Percentiles rank a stretch among this genome's conserved stretches.
Conservation (phyloP, 2,113 vertebrate genomes). For the Motacilla alba region DNA sequence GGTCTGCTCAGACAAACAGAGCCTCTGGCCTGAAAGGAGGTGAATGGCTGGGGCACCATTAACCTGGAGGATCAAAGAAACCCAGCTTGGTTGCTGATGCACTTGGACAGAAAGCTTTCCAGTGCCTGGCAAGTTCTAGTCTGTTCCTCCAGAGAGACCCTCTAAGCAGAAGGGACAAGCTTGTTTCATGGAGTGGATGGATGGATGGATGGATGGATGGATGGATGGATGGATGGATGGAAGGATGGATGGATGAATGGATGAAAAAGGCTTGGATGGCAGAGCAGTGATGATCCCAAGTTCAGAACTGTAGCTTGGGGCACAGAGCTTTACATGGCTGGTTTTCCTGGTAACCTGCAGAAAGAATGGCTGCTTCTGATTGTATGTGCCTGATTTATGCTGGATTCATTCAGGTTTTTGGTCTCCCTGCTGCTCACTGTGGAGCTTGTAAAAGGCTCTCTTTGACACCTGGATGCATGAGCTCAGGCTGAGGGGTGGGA, state of each 20-base stretch:
- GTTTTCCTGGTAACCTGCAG: not conserved
- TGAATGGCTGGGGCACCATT: not conserved
- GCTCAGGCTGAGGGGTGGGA: not conserved
- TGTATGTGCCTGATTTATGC: not conserved
- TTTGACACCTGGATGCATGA: not conserved
- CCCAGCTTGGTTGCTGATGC: not conserved
- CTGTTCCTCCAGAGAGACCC: not conserved
- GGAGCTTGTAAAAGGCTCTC: not conserved
- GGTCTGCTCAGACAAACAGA: not conserved
- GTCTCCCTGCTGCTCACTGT: not conserved
- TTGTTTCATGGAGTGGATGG: rapidly evolving
- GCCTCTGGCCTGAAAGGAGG: not conserved
- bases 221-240: not conserved
- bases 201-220: not conserved
- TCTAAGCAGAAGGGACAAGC: not conserved
- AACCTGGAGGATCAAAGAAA: not conserved
- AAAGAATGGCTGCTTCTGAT: not conserved
- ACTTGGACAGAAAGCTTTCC: not conserved
- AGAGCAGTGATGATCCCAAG: not conserved
- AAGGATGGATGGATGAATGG: not conserved
- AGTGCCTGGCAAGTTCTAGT: not conserved
- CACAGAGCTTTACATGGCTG: not conserved
- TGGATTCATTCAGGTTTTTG: not conserved
- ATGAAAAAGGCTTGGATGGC: not conserved
- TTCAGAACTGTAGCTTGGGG: not conserved